Conservation (phyloP, 2,113 vertebrate species). For the Callopanchax toddi region DNA sequence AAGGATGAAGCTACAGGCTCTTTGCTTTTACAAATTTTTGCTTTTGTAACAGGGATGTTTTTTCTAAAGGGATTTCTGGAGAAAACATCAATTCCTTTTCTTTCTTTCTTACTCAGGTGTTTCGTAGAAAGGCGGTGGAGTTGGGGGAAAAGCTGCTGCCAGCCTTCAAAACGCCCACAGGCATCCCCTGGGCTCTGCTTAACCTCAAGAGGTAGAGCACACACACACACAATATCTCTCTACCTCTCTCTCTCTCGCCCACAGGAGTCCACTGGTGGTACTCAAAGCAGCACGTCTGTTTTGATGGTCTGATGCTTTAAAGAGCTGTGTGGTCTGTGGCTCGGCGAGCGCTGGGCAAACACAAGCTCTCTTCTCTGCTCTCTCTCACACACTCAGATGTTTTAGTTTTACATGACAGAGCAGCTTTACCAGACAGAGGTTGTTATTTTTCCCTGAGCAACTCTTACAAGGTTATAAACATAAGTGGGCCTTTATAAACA, state of each 20-base stretch:
- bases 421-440: conserved; percentile 11
- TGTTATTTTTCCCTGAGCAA: conserved; percentile 6
- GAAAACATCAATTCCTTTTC: not conserved
- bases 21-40: not conserved
- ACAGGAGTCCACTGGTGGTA: conserved; percentile 22
- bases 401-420: conserved; percentile 40
- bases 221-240: conserved; percentile 5
- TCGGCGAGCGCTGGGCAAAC: conserved; percentile 9
- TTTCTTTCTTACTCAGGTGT: conserved; percentile 82
- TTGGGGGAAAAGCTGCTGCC: conserved; percentile 95
- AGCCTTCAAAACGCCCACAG: conserved; percentile 96
- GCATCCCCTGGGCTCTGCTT: conserved; percentile 97
- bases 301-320: conserved; percentile 41
- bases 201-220: conserved; percentile 94
- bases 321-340: conserved; percentile 36
- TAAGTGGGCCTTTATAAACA: conserved; percentile 16
- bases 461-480: conserved; percentile 19
- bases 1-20: not conserved
- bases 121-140: conserved; percentile 93
- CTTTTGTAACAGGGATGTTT: not conserved
- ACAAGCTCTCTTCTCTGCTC: conserved; percentile 21
- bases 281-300: conserved; percentile 33
- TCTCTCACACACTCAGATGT: conserved; percentile 13
- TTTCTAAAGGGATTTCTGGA: not conserved
- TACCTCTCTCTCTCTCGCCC: conserved; percentile 10